Base-by-base conservation (phyloP, 2,888 invertebrate genomes). In the Schizaphis graminum region DNA sequence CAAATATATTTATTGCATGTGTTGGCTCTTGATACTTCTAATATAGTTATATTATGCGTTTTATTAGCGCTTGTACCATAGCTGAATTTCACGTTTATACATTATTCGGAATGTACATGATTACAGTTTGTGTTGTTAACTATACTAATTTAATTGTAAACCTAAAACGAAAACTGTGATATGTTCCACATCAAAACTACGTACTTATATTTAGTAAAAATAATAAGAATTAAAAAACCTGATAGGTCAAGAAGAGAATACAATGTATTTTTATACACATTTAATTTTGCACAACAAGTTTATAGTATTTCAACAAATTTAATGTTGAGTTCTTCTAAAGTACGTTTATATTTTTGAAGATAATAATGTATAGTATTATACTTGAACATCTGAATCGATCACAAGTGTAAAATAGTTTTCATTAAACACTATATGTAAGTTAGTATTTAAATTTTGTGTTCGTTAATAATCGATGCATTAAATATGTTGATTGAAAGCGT, bases 401-500 rank as follows among this genome's bases (percentile, higher is more conserved):
- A 24, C 77, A 77, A 77, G 77, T 77, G 77, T 77, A 77, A 77
- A 77, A 35, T 77, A 7, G 77, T 77, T 77, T 77, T 77, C 35
- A 35, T 77, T 21, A 77, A 77, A 77, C 77, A 77, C 77, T 8
- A 35, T 77, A 41, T 77, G 21, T 35, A 35, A 77, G 35, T 77
- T 77, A 35, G 35, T 77, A 77, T 77, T 77, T 35, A 77, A 77
- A 77, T 77, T 77, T 77, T 77, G 35, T 35, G 8, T 77, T 77
- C 77, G 8, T 77, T 77, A 77, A 77, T 77, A 35, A 77, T 3
- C 21, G 35, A 77, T 77, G 77, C 77, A 77, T 77, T 77, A 77
- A 77, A 35, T 77, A 77, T 77, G 77, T 77, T 77, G 21, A 77
- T 77, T 77, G 77, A 77, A 35, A 77, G 77, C 77, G 77, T 21